Conservation (phyloP, 53 echinoderm and acorn worm genomes). For the Holothuria leucospilota region DNA sequence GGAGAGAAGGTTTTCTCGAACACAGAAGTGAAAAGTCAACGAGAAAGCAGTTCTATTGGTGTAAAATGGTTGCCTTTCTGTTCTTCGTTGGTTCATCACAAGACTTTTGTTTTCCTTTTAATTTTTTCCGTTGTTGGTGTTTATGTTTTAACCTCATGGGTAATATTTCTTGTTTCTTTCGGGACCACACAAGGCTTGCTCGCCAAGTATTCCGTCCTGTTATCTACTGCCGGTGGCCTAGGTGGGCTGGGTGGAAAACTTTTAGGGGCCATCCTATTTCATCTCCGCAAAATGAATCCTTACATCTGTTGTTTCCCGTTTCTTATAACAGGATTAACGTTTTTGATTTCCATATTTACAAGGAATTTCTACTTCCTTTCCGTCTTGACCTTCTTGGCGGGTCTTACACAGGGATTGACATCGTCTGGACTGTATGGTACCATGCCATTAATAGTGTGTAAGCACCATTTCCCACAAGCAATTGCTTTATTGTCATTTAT, state of each 20-base stretch:
- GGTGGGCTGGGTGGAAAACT: not conserved
- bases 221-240: not conserved
- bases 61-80: not conserved
- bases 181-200: not conserved
- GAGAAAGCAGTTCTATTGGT: not conserved
- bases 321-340: not conserved
- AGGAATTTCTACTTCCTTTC: not conserved
- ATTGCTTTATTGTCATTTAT: not conserved
- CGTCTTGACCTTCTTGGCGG: not conserved
- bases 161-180: slow-evolving; percentile 5
- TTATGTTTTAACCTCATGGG: not conserved
- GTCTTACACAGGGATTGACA: not conserved
- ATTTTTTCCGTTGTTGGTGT: not conserved
- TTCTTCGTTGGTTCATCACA: not conserved
- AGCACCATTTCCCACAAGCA: slow-evolving; percentile 3
- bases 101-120: not conserved
- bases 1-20: no score
- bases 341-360: not conserved
- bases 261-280: not conserved
- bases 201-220: not conserved
- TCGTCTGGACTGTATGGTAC: not conserved
- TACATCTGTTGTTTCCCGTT: not conserved
- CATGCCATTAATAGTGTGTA: not conserved
- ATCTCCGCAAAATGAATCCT: not conserved
- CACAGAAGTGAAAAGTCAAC: not conserved